Base-by-base conservation (phyloP, 2,888 invertebrate genomes). In the Hydrotaea diabolus region DNA sequence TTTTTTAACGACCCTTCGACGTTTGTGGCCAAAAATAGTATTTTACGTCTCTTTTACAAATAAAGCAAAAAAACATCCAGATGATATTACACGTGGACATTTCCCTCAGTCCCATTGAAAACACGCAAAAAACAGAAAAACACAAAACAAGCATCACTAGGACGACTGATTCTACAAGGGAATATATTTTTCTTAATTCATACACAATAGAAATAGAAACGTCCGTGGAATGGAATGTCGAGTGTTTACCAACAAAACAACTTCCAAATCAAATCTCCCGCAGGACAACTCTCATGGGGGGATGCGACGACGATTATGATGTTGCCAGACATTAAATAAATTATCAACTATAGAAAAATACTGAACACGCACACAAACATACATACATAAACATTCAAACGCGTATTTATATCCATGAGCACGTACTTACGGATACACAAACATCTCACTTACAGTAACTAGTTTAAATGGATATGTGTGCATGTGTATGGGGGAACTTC, bases 261-360 rank as follows among this genome's bases (percentile, higher is more conserved):
- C 62, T n/a, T 62, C 36, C 9, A 46, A 59, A 75, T 73, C 72
- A 72, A 62, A 74, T 84, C 64, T 86, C 83, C 82, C 84, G 81
- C 82, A 80, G 82, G 64, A 82, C 57, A 21, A 53, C 53, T 53
- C 69, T 23, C 79, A 74, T 59, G 77, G 21, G 83, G 76, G 17
- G 59, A 31, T 36, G 49, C 55, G 11, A 36, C 31, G 31, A 31
- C 39, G 39, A 36, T 76, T 64, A 71, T 59, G 46, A 39, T 78
- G 73, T 26, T 39, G 8, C 39, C 39, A 59, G 66, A 75, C 23
- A 83, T 82, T 74, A 85, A 83, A 46, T 77, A 78, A 87, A 86
- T 87, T 85, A 87, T 62, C 57, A 76, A 80, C 83, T 76, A 84
- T 84, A 83, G 77, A 80, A 78, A 76, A 31, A 31, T 31, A 31